phyloP scores from a whole-genome alignment of 92 coral and sea anemone genomes.

The Palythoa grandis region DNA sequence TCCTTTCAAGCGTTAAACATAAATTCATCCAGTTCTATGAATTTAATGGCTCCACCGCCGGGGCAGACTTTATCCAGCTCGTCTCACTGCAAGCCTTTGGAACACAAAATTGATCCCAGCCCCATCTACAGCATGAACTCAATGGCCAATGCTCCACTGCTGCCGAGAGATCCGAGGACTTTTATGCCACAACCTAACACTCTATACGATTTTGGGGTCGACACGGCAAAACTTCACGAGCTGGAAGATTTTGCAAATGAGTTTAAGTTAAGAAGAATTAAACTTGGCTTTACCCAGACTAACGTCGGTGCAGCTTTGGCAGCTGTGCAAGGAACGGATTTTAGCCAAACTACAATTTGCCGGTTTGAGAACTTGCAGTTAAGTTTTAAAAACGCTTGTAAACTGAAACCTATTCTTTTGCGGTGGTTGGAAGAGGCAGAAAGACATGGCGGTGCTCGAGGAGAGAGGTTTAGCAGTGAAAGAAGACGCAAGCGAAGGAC shows the following conservation, averaged over 20 bases:
- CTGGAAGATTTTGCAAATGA: conserved; percentile 86
- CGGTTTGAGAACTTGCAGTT: conserved; percentile 77
- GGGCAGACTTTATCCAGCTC: conserved; percentile 64
- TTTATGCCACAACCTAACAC: conserved; percentile 34
- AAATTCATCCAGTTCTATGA: conserved; percentile 66
- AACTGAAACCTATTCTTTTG: conserved; percentile 82
- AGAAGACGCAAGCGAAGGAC: conserved; percentile 90
- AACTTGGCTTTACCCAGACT: conserved; percentile 77
- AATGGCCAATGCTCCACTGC: conserved; percentile 50
- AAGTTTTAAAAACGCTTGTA: conserved; percentile 90
- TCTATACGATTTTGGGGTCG: conserved; percentile 77
- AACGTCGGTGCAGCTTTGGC: conserved; percentile 80
- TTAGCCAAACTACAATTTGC: conserved; percentile 78
- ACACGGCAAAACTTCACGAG: conserved; percentile 85
- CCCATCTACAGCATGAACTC: conserved; percentile 68
- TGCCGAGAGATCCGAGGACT: conserved; percentile 29
- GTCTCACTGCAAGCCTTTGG: conserved; percentile 81
- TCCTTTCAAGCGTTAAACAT: conserved; percentile 71
- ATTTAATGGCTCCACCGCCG: conserved; percentile 70
- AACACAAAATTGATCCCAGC: conserved; percentile 66
- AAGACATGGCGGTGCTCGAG: conserved; percentile 76
- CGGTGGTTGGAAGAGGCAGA: conserved; percentile 94
- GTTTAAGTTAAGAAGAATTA: conserved; percentile 80
- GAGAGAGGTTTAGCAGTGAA: conserved; percentile 82
- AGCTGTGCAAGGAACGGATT: conserved; percentile 77